phyloP scores from a whole-genome alignment of 1,140 invertebrate species.

The Liolophura sinensis region DNA sequence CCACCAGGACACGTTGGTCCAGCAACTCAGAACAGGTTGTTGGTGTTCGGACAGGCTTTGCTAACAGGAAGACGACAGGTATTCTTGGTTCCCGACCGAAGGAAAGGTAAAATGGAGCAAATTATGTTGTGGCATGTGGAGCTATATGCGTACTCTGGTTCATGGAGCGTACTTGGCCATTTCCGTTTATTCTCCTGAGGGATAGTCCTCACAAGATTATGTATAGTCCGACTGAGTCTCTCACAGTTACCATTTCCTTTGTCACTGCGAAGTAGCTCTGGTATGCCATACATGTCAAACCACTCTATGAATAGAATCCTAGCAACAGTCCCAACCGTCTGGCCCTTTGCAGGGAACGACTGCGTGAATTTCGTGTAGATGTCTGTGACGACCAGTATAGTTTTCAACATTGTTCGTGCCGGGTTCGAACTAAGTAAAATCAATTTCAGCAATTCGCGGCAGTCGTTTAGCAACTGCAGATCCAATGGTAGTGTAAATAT shows the following conservation, averaged over 20 bases:
- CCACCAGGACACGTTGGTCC: too few relatives aligned
- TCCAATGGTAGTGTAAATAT: constrained; percentile 9
- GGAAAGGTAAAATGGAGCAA: too few relatives aligned
- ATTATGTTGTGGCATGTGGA: too few relatives aligned
- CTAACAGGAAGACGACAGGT: too few relatives aligned
- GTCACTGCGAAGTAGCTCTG: constrained; percentile 19
- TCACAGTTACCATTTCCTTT: constrained; percentile 25
- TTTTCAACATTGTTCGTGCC: constrained; percentile 18
- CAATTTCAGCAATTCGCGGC: constrained; percentile 21
- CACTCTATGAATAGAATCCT: constrained; percentile 16
- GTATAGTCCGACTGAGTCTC: constrained; percentile 27
- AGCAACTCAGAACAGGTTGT: too few relatives aligned
- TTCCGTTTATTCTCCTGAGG: constrained; percentile 10
- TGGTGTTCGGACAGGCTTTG: too few relatives aligned
- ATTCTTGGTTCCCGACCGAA: too few relatives aligned
- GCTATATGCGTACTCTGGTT: too few relatives aligned
- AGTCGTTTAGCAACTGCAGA: constrained; percentile 14
- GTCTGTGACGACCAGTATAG: constrained; percentile 30
- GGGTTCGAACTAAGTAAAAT: constrained; percentile 19
- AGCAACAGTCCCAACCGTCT: constrained; percentile 13
- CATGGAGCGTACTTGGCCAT: too few relatives aligned
- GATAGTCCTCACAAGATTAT: constrained; percentile 24
- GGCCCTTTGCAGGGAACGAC: constrained; percentile 16
- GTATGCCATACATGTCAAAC: constrained; percentile 21
- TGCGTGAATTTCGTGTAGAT: constrained; percentile 20